These are phyloP conservation scores for Nannoperca obscura DNA, from an alignment of 2,797 vertebrate species.

Conservation along the genomic window DNA sequence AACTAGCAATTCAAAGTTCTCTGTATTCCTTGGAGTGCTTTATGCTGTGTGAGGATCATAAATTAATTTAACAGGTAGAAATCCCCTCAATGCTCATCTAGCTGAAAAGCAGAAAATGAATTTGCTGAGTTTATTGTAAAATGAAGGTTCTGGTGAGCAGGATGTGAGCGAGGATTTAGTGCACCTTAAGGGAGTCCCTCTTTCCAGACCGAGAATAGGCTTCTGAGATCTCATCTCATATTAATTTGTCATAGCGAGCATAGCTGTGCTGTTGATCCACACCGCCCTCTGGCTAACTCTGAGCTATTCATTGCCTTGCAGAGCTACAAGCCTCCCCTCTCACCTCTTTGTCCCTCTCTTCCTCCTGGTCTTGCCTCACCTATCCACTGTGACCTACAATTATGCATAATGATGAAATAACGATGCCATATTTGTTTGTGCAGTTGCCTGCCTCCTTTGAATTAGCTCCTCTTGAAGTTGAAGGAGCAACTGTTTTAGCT, in stretches of 20 bases:
- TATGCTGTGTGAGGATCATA: constrained; percentile 57
- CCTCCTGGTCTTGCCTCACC: constrained; percentile 29
- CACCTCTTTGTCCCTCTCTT: constrained; percentile 33
- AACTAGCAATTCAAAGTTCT: constrained; percentile 34
- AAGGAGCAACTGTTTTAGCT: constrained; percentile 42
- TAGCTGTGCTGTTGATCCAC: constrained; percentile 44
- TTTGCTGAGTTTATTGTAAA: constrained; percentile 74
- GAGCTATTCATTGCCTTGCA: constrained; percentile 47
- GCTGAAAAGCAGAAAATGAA: constrained; percentile 63
- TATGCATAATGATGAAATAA: constrained; percentile 65
- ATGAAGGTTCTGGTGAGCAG: constrained; percentile 60
- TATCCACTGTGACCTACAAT: constrained; percentile 64
- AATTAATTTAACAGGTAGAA: constrained; percentile 68
- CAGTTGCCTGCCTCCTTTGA: constrained; percentile 60
- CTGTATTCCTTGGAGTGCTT: constrained; percentile 38
- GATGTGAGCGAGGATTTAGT: constrained; percentile 73
- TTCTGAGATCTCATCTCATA: constrained; percentile 75
- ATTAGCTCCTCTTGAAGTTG: constrained; percentile 60
- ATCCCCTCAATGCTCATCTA: constrained; percentile 62
- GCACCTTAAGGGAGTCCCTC: constrained; percentile 73
- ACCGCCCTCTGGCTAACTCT: constrained; percentile 66
- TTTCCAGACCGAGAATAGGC: constrained; percentile 64
- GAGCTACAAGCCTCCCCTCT: constrained; percentile 29
- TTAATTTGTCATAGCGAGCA: constrained; percentile 75
- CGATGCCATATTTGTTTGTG: constrained; percentile 60